Conservation (phyloP, 2,113 vertebrate genomes). For the Cyphomyrus discorhynchus region DNA sequence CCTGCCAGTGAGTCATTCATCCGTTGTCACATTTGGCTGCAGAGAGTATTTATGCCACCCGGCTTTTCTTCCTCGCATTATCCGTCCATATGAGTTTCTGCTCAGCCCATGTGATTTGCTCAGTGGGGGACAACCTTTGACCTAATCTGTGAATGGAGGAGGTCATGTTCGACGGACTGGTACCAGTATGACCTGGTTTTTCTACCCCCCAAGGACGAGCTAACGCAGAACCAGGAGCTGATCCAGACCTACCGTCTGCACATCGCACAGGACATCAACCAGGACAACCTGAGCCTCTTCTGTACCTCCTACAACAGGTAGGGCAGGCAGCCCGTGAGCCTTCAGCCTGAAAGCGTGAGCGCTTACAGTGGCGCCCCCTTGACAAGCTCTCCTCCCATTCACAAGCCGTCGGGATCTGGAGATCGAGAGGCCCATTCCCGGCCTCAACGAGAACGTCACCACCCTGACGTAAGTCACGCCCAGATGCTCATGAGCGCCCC, state of each 20-base stretch:
- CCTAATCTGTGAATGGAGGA: background rate
- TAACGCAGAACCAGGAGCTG: constrained; percentile 87
- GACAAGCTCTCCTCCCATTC: constrained; percentile 23
- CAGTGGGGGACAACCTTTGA: background rate
- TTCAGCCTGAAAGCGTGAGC: background rate
- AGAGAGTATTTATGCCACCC: background rate
- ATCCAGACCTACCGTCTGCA: constrained; percentile 94
- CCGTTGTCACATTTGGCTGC: background rate
- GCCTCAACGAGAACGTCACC: constrained; percentile 74
- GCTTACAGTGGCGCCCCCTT: background rate
- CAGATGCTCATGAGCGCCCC: background rate
- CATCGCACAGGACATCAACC: constrained; percentile 94
- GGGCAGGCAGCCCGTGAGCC: background rate
- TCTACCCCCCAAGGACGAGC: constrained; percentile 71
- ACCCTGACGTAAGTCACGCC: constrained; percentile 76
- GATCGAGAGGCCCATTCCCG: constrained; percentile 79
- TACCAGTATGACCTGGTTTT: background rate
- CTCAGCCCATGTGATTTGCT: background rate
- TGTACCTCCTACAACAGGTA: constrained; percentile 89
- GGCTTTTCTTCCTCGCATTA: background rate
- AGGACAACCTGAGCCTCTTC: constrained; percentile 90
- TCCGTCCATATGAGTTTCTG: background rate
- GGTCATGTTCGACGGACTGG: background rate
- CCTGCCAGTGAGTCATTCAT: background rate
- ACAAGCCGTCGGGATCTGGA: constrained; percentile 84